These are phyloP conservation scores for Pseudobourletiella spinata DNA, from an alignment of 1,140 invertebrate genomes.

Conservation along the genomic window DNA sequence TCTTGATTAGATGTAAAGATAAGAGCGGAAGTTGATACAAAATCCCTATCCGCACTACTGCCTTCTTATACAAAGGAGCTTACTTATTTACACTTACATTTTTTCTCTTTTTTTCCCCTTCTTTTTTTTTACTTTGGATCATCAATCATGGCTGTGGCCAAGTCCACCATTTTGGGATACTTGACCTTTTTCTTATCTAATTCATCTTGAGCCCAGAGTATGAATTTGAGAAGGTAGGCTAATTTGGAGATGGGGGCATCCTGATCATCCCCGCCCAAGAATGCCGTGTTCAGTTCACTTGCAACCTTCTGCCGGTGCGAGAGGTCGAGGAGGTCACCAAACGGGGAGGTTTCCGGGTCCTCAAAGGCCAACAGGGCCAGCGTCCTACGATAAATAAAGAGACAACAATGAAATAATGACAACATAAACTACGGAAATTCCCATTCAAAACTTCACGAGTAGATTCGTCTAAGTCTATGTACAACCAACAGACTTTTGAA, in stretches of 20 bases:
- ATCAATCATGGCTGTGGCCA: constrained; percentile 70
- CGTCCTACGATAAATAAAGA: constrained; percentile 50
- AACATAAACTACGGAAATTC: background rate
- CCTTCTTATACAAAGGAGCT: no score
- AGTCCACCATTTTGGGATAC: constrained; percentile 85
- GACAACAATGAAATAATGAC: background rate
- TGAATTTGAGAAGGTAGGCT: constrained; percentile 81
- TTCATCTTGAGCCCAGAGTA: constrained; percentile 91
- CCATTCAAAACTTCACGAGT: no score
- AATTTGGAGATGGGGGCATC: constrained; percentile 69
- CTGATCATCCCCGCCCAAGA: constrained; percentile 81
- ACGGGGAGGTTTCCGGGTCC: constrained; percentile 87
- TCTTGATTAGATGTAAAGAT: no score
- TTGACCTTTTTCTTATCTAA: constrained; percentile 87
- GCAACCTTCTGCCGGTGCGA: constrained; percentile 93
- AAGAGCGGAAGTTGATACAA: no score
- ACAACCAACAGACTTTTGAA: no score
- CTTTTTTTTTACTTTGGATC: constrained; percentile 61
- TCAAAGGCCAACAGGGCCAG: constrained; percentile 93
- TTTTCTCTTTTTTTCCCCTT: no score
- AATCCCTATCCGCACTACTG: no score
- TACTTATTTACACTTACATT: no score
- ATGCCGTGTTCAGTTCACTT: constrained; percentile 92
- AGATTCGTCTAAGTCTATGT: no score
- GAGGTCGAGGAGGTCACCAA: constrained; percentile 85